Evolutionary conservation across 2,888 invertebrate species (phyloP).

Genomic region (Blastobasis adustella): DNA sequence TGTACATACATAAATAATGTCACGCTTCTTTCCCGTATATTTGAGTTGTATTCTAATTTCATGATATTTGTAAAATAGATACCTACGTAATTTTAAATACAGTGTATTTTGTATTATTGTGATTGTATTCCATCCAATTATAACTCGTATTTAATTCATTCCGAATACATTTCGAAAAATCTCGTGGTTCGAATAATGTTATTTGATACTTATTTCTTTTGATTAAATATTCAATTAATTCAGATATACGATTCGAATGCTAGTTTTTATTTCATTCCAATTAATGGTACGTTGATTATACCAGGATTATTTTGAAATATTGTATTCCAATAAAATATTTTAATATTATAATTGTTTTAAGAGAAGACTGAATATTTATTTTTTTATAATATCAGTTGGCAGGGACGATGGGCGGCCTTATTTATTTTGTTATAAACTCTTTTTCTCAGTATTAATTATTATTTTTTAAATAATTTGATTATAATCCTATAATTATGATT

Average conservation of each 20-base stretch:
- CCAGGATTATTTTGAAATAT: background rate
- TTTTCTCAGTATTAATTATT: conserved; percentile 16
- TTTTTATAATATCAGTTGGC: conserved; percentile 11
- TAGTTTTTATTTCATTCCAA: conserved; percentile 10
- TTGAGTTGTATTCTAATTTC: no score
- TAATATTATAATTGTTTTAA: conserved; percentile 15
- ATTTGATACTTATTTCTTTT: background rate
- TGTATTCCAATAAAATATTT: conserved; percentile 2
- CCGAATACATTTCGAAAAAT: background rate
- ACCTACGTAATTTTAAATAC: no score
- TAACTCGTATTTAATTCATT: background rate
- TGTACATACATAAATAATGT: no score
- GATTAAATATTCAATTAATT: no score
- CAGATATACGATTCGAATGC: no score
- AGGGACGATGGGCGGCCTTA: conserved; percentile 2
- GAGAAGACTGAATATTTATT: conserved; percentile 33
- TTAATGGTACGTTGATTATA: conserved; percentile 15
- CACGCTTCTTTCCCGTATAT: no score
- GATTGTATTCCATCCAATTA: conserved; percentile 1
- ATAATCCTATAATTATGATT: conserved; percentile 13
- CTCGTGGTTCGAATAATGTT: background rate
- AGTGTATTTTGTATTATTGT: no score
- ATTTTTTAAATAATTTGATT: background rate
- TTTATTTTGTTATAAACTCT: conserved; percentile 17
- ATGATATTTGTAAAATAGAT: no score